These are phyloP conservation scores for Takifugu flavidus DNA, from an alignment of 2,113 vertebrate genomes.

Conservation along the genomic window DNA sequence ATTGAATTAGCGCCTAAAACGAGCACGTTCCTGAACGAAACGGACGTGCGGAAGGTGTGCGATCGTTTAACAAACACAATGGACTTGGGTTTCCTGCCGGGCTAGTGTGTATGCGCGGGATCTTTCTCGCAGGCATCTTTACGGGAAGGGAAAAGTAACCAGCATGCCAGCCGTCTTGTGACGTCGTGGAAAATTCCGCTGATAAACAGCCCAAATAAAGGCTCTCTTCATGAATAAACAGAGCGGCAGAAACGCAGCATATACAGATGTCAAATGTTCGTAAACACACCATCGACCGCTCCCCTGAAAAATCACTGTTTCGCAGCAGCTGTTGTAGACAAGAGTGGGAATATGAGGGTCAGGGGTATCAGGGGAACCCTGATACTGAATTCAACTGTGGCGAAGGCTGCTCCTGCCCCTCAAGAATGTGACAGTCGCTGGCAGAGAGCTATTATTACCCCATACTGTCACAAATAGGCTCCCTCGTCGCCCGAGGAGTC, in stretches of 20 bases:
- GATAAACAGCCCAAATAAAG: neutral
- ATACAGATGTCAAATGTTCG: slow-evolving; percentile 14
- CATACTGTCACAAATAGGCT: slow-evolving; percentile 28
- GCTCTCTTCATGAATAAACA: neutral
- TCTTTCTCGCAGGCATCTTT: slow-evolving; percentile 28
- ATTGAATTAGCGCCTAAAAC: slow-evolving; percentile 48
- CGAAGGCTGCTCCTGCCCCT: neutral
- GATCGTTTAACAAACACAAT: slow-evolving; percentile 58
- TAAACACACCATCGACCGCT: slow-evolving; percentile 4
- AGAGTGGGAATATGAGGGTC: neutral
- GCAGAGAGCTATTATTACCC: slow-evolving; percentile 56
- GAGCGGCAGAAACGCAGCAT: neutral
- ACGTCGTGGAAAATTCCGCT: slow-evolving; percentile 33
- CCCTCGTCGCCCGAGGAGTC: slow-evolving; percentile 40
- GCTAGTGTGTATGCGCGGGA: slow-evolving; percentile 37
- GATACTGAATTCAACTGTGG: slow-evolving; percentile 21
- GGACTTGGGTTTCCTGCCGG: slow-evolving; percentile 39
- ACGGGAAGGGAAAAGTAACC: slow-evolving; percentile 8
- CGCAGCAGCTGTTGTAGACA: slow-evolving; percentile 1
- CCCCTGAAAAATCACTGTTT: neutral
- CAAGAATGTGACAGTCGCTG: slow-evolving; percentile 19
- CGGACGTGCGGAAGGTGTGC: slow-evolving; percentile 56
- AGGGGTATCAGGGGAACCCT: slow-evolving; percentile 26
- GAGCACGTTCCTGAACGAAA: slow-evolving; percentile 32
- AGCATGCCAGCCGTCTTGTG: neutral